Conservation (phyloP, 2,113 vertebrate species). For the Polypterus senegalus region DNA sequence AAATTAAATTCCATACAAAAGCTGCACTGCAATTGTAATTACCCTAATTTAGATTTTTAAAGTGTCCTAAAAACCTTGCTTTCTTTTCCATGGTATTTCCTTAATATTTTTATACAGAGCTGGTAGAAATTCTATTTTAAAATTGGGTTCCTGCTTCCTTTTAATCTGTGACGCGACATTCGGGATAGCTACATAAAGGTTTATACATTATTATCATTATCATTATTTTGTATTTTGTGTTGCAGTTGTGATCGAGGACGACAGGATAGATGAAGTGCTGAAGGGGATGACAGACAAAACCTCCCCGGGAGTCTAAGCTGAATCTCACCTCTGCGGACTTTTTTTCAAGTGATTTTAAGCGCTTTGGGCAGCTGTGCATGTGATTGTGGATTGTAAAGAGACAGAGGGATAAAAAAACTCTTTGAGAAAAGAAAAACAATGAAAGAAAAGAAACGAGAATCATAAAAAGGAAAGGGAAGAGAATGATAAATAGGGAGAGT, state of each 20-base stretch:
- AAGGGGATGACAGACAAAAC: conserved; percentile 96
- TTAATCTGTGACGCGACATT: too few species aligned
- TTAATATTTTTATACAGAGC: too few species aligned
- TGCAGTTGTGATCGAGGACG: conserved; percentile 96
- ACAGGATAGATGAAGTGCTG: conserved; percentile 96
- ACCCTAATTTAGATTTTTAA: too few species aligned
- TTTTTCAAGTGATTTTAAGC: conserved; percentile 72
- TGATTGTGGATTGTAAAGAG: conserved; percentile 53
- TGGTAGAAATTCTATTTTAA: too few species aligned
- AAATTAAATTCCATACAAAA: too few species aligned
- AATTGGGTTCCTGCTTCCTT: too few species aligned
- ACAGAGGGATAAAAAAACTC: conserved; percentile 29
- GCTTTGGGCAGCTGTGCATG: conserved; percentile 70
- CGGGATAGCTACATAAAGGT: too few species aligned
- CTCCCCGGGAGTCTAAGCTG: conserved; percentile 81
- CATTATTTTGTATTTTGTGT: background rate
- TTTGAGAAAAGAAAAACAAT: conserved; percentile 40
- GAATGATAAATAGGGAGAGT: background rate
- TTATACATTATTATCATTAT: too few species aligned
- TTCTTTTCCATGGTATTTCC: too few species aligned
- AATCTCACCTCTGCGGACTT: conserved; percentile 58
- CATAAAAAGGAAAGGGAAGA: conserved; percentile 17
- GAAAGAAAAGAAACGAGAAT: conserved; percentile 24
- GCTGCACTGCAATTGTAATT: too few species aligned
- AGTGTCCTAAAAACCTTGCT: too few species aligned